These are phyloP conservation scores for Clusia tigrina DNA, from an alignment of 2,888 invertebrate species.

Conservation along the genomic window DNA sequence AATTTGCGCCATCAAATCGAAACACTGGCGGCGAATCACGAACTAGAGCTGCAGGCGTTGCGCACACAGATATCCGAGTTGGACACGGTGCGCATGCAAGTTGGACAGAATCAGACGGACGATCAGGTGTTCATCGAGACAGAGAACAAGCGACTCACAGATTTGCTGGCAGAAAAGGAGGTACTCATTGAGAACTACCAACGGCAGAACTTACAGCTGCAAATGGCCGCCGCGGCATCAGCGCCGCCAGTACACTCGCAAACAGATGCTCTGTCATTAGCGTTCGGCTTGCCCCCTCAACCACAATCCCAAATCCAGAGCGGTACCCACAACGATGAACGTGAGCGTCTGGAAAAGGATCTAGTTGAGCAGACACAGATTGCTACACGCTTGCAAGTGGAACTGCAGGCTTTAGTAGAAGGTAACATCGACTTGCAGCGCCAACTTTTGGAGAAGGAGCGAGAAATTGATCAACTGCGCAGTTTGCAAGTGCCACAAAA, in stretches of 20 bases:
- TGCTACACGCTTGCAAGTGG: conserved; percentile 37
- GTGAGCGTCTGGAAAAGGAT: conserved; percentile 33
- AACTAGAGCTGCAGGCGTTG: conserved; percentile 58
- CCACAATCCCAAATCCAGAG: conserved; percentile 4
- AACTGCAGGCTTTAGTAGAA: conserved; percentile 34
- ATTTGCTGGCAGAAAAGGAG: conserved; percentile 66
- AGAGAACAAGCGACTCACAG: conserved; percentile 69
- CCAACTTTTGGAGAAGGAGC: conserved; percentile 38
- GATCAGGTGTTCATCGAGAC: conserved; percentile 65
- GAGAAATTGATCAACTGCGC: conserved; percentile 37
- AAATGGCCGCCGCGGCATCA: conserved; percentile 44
- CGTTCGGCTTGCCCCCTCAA: conserved; percentile 30
- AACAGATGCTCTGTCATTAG: conserved; percentile 32
- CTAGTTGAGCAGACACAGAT: conserved; percentile 38
- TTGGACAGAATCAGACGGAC: conserved; percentile 64
- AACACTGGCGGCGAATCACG: conserved; percentile 58
- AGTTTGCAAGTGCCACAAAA: conserved; percentile 19
- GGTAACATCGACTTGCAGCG: conserved; percentile 41
- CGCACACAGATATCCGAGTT: conserved; percentile 59
- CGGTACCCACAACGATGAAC: conserved; percentile 13
- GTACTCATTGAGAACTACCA: conserved; percentile 65
- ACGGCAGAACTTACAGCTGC: conserved; percentile 58
- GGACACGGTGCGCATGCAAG: conserved; percentile 59
- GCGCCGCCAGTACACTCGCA: conserved; percentile 19
- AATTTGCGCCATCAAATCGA: conserved; percentile 62